Percentiles rank a stretch among this genome's conserved stretches.
phyloP scores from a whole-genome alignment of 2,888 invertebrate genomes.

The Rutpela maculata region DNA sequence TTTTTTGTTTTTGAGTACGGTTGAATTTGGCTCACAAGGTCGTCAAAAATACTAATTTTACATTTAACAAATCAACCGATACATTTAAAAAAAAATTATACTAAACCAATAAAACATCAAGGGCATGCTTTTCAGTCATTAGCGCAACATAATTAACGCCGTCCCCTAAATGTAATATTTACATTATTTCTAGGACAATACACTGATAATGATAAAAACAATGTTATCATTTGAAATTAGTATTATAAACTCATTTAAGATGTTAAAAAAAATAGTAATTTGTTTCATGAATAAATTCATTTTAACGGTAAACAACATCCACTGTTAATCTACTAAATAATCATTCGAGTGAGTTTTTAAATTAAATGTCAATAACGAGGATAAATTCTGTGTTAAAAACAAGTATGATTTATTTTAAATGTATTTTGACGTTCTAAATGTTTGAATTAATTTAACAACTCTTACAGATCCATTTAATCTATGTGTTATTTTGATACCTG shows the following conservation, averaged over 20 bases:
- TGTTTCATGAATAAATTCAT: slow-evolving; percentile 1
- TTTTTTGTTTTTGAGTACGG: too few relatives aligned
- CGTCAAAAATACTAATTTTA: too few relatives aligned
- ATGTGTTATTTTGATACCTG: too few relatives aligned
- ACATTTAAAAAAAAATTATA: too few relatives aligned
- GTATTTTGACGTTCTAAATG: not conserved
- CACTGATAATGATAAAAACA: not conserved
- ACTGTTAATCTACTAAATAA: slow-evolving; percentile 23
- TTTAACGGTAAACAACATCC: slow-evolving; percentile 2
- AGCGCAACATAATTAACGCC: too few relatives aligned
- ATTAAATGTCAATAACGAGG: slow-evolving; percentile 34
- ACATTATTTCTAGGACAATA: not conserved
- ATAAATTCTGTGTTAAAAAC: slow-evolving; percentile 14
- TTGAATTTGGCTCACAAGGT: too few relatives aligned
- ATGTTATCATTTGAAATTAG: not conserved
- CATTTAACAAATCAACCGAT: too few relatives aligned
- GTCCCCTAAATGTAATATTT: not conserved
- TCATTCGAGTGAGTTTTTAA: slow-evolving; percentile 11
- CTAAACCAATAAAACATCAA: too few relatives aligned
- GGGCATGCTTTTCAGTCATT: too few relatives aligned
- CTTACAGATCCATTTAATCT: not conserved
- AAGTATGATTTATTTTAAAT: slow-evolving; percentile 26
- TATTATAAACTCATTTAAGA: not conserved
- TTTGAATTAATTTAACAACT: not conserved
- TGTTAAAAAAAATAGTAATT: slow-evolving; percentile 11